Evolutionary conservation across 2,797 vertebrate species (phyloP).

Genomic region (Amblyopsis hoosieri): DNA sequence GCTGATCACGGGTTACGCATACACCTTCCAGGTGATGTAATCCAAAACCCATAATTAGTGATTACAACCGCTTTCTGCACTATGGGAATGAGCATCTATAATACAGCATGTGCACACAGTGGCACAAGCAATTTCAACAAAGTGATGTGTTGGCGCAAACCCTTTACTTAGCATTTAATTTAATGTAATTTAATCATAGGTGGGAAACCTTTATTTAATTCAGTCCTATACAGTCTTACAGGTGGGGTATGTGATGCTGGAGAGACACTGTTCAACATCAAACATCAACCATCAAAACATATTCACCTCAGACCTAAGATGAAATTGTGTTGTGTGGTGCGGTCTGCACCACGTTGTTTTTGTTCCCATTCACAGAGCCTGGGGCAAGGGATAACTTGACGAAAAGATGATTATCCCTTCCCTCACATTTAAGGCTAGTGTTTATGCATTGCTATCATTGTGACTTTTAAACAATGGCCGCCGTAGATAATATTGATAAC

Average conservation of each 20-base stretch:
- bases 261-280: too few species aligned
- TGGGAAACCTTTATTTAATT: neutral
- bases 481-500: too few species aligned
- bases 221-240: neutral
- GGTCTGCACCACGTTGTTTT: too few species aligned
- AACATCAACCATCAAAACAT: too few species aligned
- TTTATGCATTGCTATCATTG: neutral
- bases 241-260: too few species aligned
- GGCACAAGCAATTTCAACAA: neutral
- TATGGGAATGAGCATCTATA: neutral
- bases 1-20: constrained; percentile 58
- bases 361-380: too few species aligned
- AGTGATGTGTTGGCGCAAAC: neutral
- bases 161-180: neutral
- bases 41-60: constrained; percentile 50
- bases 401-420: too few species aligned
- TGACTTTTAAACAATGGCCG: neutral
- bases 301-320: too few species aligned
- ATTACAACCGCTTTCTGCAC: constrained; percentile 43
- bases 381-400: too few species aligned
- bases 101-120: neutral
- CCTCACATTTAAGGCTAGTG: neutral
- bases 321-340: too few species aligned
- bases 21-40: constrained; percentile 53
- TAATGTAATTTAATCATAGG: neutral